Evolutionary conservation across 2,888 invertebrate species (phyloP).

Genomic region (Himalopsyche tibetana): DNA sequence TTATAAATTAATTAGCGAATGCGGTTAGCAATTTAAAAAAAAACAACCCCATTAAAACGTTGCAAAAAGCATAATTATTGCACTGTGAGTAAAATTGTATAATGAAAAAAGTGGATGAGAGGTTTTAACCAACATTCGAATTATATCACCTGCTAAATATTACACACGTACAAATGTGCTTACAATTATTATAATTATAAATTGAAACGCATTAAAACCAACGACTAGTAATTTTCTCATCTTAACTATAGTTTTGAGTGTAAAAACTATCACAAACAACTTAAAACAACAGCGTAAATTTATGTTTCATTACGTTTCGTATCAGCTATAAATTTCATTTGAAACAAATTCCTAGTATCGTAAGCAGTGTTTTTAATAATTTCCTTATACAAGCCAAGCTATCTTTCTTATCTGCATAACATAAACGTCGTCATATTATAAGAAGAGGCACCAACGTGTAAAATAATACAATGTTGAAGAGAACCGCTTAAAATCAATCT

Average conservation of each 20-base stretch:
- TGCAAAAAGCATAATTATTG: background rate
- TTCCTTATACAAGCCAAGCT: too few relatives aligned
- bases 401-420: too few relatives aligned
- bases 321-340: too few relatives aligned
- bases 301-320: background rate
- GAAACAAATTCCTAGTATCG: too few relatives aligned
- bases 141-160: slow-evolving; percentile 9
- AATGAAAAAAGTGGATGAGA: background rate
- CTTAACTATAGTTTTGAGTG: background rate
- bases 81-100: background rate
- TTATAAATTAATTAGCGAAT: background rate
- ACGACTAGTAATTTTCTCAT: background rate
- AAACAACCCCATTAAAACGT: background rate
- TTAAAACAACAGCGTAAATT: background rate
- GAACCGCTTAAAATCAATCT: too few relatives aligned
- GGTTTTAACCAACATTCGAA: background rate
- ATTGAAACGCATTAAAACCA: background rate
- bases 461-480: too few relatives aligned
- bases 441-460: too few relatives aligned
- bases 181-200: background rate
- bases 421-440: too few relatives aligned
- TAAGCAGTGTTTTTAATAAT: too few relatives aligned
- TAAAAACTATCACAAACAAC: background rate
- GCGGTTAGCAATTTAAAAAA: background rate
- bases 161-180: background rate